A percentile compares a stretch with the other conserved stretches of the same genome.
These are phyloP conservation scores for Epizoanthus scotinus DNA, from an alignment of 92 coral and sea anemone genomes.

Conservation along the genomic window DNA sequence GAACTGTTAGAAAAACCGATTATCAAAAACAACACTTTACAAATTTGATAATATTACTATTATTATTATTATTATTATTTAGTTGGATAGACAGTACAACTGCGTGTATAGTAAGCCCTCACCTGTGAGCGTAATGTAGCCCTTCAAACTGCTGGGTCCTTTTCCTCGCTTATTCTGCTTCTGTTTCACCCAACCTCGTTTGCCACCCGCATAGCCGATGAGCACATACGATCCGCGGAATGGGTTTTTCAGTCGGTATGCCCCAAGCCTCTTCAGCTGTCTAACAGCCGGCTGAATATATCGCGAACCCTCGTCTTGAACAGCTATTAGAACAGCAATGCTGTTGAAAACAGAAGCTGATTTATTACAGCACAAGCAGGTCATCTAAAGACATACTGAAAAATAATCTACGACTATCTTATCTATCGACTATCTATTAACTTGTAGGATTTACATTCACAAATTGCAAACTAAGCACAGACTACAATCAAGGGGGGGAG, in stretches of 20 bases:
- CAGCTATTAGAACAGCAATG: constrained; percentile 40
- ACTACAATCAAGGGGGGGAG: too few species aligned
- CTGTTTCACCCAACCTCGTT: constrained; percentile 45
- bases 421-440: too few species aligned
- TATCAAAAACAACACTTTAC: too few species aligned
- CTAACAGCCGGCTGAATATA: constrained; percentile 23
- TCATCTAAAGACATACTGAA: too few species aligned
- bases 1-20: too few species aligned
- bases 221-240: constrained; percentile 41
- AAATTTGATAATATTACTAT: too few species aligned
- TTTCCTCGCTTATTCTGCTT: constrained; percentile 20
- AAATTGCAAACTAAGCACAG: too few species aligned
- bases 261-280: constrained; percentile 35
- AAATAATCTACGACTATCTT: too few species aligned
- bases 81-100: too few species aligned
- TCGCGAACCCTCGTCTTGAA: constrained; percentile 50
- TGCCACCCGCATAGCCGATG: constrained; percentile 28
- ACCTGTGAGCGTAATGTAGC: neutral
- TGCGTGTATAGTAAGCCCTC: neutral
- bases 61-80: too few species aligned
- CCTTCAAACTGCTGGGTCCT: constrained; percentile 38
- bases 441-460: too few species aligned
- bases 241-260: constrained; percentile 20
- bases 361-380: too few species aligned
- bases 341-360: neutral